phyloP scores from a whole-genome alignment of 2,797 vertebrate genomes.

The Corythornis leucogaster region DNA sequence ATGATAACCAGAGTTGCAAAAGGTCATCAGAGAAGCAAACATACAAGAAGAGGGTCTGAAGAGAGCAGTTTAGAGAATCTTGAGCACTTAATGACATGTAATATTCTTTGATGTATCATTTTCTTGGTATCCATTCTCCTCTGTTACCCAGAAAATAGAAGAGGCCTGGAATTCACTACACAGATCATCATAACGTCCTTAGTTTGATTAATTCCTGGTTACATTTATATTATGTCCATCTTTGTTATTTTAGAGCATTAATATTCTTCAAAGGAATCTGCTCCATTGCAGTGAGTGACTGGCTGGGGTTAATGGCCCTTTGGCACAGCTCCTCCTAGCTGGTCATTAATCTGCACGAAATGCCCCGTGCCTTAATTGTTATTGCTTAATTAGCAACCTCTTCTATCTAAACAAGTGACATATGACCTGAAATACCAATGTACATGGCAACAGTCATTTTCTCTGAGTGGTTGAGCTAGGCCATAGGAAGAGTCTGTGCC shows the following conservation, averaged over 20 bases:
- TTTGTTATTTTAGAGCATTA: conserved; percentile 27
- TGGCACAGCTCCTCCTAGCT: conserved; percentile 27
- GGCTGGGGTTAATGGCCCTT: conserved; percentile 51
- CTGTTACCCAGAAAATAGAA: not conserved
- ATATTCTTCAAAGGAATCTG: conserved; percentile 19
- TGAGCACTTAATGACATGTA: not conserved
- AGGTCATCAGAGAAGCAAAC: not conserved
- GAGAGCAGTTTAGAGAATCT: not conserved
- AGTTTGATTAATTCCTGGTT: not conserved
- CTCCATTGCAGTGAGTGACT: conserved; percentile 7
- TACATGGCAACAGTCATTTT: not conserved
- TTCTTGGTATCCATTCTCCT: not conserved
- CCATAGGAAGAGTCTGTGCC: not conserved
- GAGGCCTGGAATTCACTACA: not conserved
- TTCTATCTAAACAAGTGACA: conserved; percentile 37
- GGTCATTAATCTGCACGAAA: conserved; percentile 65
- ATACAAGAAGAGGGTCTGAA: not conserved
- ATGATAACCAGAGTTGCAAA: not conserved
- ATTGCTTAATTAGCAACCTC: conserved; percentile 67
- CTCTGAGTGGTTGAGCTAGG: not conserved
- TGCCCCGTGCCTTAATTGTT: conserved; percentile 53
- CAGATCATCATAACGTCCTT: not conserved
- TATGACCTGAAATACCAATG: conserved; percentile 50
- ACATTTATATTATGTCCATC: not conserved
- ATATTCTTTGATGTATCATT: not conserved